These are phyloP conservation scores for Pangasius macronema DNA, from an alignment of 2,797 vertebrate genomes.

Conservation along the genomic window DNA sequence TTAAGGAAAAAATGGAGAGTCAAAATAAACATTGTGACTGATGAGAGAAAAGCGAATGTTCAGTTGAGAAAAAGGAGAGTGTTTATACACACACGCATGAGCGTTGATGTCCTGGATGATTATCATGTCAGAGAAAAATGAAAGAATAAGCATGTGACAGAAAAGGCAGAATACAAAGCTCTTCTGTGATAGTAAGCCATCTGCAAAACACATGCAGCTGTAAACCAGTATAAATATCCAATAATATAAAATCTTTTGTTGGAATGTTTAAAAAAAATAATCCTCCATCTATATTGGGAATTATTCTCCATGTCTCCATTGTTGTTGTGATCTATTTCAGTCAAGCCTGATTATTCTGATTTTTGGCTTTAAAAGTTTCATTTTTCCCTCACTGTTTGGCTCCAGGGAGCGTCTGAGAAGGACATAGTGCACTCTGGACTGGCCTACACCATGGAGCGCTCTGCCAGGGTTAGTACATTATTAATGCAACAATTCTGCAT, in stretches of 20 bases:
- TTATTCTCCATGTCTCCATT: not conserved
- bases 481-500: not conserved
- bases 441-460: constrained; percentile 97
- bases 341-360: not conserved
- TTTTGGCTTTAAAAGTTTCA: not conserved
- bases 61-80: not conserved
- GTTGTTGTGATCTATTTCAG: not conserved
- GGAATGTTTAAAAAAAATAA: not conserved
- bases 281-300: not conserved
- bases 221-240: not conserved
- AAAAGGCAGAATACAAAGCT: not conserved
- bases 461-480: constrained; percentile 82
- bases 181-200: not conserved
- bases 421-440: constrained; percentile 96
- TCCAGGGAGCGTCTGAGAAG: constrained; percentile 93
- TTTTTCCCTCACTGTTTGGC: not conserved
- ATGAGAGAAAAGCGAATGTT: not conserved
- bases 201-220: not conserved
- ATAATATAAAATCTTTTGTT: not conserved
- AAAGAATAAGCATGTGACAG: not conserved
- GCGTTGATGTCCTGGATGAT: constrained; percentile 91
- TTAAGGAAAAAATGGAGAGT: not conserved
- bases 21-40: not conserved
- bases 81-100: constrained; percentile 85
- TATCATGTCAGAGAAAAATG: too few relatives aligned